phyloP scores from a whole-genome alignment of 2,797 vertebrate genomes.

The Channa striata region DNA sequence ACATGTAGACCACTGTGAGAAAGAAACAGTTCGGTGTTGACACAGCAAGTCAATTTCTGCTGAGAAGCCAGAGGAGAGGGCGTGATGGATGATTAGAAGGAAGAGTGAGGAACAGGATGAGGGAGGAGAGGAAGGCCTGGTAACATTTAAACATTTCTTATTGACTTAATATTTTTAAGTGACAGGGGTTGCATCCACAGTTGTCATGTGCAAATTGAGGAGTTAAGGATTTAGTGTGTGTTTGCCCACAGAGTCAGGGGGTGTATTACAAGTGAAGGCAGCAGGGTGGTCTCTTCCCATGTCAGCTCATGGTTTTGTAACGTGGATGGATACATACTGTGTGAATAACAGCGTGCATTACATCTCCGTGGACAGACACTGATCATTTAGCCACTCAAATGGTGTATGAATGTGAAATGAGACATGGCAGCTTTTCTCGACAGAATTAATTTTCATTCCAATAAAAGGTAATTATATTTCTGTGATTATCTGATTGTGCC shows the following conservation, averaged over 20 bases:
- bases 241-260: slow-evolving; percentile 20
- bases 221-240: slow-evolving; percentile 35
- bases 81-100: slow-evolving; percentile 26
- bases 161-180: slow-evolving; percentile 50
- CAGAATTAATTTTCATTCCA: too few relatives aligned
- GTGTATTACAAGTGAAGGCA: slow-evolving; percentile 6
- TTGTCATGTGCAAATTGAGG: slow-evolving; percentile 46
- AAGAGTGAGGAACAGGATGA: slow-evolving; percentile 12
- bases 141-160: slow-evolving; percentile 45
- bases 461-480: too few relatives aligned
- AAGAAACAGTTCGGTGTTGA: slow-evolving; percentile 11
- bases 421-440: too few relatives aligned
- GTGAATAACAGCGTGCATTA: too few relatives aligned
- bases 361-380: too few relatives aligned
- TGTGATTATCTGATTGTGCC: too few relatives aligned
- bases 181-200: slow-evolving; percentile 35
- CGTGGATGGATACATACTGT: neutral
- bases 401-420: too few relatives aligned
- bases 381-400: too few relatives aligned
- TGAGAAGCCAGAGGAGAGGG: neutral
- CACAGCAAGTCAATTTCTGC: slow-evolving; percentile 2
- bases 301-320: neutral
- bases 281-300: slow-evolving; percentile 31
- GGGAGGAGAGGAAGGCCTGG: slow-evolving; percentile 45
- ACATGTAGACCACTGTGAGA: neutral